Evolutionary conservation across 2,888 invertebrate genomes (phyloP).

Genomic region (Mesoligia furuncula): DNA sequence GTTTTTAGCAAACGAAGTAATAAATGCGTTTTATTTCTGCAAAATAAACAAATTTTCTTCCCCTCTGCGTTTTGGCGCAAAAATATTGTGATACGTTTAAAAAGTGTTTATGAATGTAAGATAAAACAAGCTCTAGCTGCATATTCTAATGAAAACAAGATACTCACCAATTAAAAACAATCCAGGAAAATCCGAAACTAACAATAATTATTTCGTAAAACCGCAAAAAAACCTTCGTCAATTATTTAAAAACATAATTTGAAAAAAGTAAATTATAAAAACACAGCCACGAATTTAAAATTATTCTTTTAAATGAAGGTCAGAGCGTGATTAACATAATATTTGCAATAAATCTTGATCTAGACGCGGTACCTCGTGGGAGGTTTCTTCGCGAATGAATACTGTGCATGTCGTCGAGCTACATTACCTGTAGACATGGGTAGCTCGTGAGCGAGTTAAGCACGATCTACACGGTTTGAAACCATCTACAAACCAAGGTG

Average conservation of each 20-base stretch:
- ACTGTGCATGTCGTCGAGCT: background rate
- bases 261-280: background rate
- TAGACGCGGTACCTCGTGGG: conserved; percentile 17
- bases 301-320: background rate
- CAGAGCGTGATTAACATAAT: background rate
- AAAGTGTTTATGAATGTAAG: background rate
- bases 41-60: background rate
- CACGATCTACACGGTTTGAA: too few species aligned
- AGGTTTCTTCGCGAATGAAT: conserved; percentile 31
- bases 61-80: background rate
- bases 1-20: too few species aligned
- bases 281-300: background rate
- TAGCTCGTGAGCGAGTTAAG: too few species aligned
- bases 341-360: background rate
- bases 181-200: conserved; percentile 22
- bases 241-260: background rate
- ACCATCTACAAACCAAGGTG: too few species aligned
- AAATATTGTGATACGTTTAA: background rate
- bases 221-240: conserved; percentile 2
- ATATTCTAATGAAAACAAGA: background rate
- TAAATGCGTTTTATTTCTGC: background rate
- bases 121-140: background rate
- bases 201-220: background rate
- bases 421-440: background rate
- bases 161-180: conserved; percentile 30